These are phyloP conservation scores for Hypothenemus hampei DNA, from an alignment of 1,140 invertebrate genomes.

Conservation along the genomic window DNA sequence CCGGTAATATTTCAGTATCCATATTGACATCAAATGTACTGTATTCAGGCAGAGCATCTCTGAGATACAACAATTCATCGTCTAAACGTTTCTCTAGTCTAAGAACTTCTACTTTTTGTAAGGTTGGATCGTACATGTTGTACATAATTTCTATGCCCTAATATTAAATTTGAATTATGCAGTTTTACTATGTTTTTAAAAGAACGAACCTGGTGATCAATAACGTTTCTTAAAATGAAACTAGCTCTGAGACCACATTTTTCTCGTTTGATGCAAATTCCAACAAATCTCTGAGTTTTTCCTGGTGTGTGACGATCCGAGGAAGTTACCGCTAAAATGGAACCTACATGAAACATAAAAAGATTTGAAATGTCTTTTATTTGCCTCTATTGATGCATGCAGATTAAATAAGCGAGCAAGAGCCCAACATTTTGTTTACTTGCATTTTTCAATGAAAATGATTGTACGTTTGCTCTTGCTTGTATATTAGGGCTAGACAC, in stretches of 20 bases:
- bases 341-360: slow-evolving; percentile 56
- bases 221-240: slow-evolving; percentile 88
- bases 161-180: too few relatives aligned
- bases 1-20: slow-evolving; percentile 73
- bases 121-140: slow-evolving; percentile 90
- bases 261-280: slow-evolving; percentile 88
- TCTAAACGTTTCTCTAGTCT: slow-evolving; percentile 92
- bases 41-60: slow-evolving; percentile 90
- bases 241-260: slow-evolving; percentile 74
- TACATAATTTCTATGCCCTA: slow-evolving; percentile 66
- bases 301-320: slow-evolving; percentile 81
- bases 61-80: slow-evolving; percentile 81
- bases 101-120: slow-evolving; percentile 85
- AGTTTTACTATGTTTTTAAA: too few relatives aligned
- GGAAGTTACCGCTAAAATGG: slow-evolving; percentile 86
- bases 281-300: slow-evolving; percentile 87
- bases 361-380: too few relatives aligned
- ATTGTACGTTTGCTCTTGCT: too few relatives aligned
- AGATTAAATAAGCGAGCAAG: too few relatives aligned
- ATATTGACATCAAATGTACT: slow-evolving; percentile 92
- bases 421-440: too few relatives aligned
- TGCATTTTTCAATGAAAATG: too few relatives aligned
- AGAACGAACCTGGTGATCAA: slow-evolving; percentile 71
- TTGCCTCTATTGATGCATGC: too few relatives aligned
- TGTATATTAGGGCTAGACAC: too few relatives aligned